phyloP scores from a whole-genome alignment of 2,113 vertebrate species.

The Spheniscus mendiculus region DNA sequence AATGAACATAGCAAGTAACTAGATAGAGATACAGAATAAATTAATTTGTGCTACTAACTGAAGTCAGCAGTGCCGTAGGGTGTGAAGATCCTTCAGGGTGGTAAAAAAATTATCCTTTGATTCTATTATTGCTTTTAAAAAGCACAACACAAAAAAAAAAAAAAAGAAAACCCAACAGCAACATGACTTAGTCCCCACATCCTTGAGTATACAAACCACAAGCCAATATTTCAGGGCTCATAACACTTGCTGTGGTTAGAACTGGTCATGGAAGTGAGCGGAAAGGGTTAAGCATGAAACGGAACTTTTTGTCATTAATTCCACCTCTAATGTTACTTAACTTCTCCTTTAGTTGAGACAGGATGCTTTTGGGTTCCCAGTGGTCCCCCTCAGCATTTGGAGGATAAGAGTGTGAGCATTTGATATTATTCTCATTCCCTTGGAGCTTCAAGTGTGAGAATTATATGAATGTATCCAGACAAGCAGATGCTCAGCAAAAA shows the following conservation, averaged over 20 bases:
- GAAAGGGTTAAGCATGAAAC: neutral
- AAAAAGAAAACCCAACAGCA: neutral
- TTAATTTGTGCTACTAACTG: neutral
- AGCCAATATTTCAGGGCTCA: neutral
- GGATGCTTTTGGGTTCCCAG: neutral
- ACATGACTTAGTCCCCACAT: constrained; percentile 16
- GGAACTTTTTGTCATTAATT: neutral
- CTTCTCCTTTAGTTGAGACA: neutral
- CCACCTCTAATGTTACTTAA: neutral
- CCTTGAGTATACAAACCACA: constrained; percentile 26
- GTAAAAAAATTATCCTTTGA: neutral
- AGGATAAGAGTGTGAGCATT: constrained; percentile 40
- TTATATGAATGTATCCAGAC: constrained; percentile 48
- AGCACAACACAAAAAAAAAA: neutral
- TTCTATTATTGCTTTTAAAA: neutral
- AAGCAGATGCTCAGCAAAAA: constrained; percentile 50
- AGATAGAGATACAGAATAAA: neutral
- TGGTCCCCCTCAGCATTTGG: neutral
- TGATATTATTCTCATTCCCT: constrained; percentile 45
- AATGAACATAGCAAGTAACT: neutral
- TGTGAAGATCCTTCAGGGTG: neutral
- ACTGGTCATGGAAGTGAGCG: neutral
- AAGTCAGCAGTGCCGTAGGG: neutral
- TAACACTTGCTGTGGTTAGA: constrained; percentile 34
- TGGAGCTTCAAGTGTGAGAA: constrained; percentile 35